Percentiles rank a stretch among this genome's conserved stretches.
phyloP scores from a whole-genome alignment of 1,140 invertebrate species.

The Bathynomus jamesi region DNA sequence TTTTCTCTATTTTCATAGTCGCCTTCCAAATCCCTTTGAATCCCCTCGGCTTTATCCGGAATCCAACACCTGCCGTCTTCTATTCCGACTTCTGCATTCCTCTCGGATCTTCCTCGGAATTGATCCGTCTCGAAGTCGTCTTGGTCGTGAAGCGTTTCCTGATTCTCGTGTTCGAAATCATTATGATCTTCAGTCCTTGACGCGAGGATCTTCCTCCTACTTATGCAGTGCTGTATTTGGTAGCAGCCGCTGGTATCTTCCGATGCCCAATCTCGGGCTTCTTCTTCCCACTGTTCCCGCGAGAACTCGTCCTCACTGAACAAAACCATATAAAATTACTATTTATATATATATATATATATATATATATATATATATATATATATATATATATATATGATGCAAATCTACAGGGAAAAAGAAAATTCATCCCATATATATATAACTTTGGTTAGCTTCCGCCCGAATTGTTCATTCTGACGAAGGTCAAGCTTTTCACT shows the following conservation, averaged over 20 bases:
- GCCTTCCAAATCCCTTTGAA: no score
- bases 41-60: not conserved
- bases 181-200: not conserved
- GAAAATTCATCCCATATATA: no score
- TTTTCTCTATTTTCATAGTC: no score
- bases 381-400: no score
- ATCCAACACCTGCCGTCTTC: not conserved
- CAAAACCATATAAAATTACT: not conserved
- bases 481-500: no score
- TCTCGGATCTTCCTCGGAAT: no score
- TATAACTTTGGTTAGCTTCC: no score
- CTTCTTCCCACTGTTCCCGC: not conserved
- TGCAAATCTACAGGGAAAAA: no score
- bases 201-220: not conserved
- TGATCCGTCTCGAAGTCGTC: not conserved
- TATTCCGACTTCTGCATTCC: not conserved
- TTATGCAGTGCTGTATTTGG: not conserved
- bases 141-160: not conserved
- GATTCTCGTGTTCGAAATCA: no score
- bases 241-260: not conserved
- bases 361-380: not conserved
- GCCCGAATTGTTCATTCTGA: no score
- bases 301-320: not conserved
- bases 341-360: conserved; percentile 1
- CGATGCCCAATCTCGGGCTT: not conserved